phyloP scores from a whole-genome alignment of 2,113 vertebrate species.

The Dipodomys ordii region DNA sequence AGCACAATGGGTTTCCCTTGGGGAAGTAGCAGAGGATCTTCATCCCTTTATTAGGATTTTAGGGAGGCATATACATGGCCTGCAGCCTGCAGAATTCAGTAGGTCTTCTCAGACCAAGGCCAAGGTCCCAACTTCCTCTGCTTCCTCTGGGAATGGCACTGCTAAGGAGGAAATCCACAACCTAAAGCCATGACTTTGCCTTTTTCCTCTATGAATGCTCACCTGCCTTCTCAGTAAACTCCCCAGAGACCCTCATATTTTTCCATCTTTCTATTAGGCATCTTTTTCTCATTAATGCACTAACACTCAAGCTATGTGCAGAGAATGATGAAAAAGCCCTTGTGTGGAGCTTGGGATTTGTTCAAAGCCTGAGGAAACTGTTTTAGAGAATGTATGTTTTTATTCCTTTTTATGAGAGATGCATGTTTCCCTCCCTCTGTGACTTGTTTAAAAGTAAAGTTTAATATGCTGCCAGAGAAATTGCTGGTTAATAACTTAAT shows the following conservation, averaged over 20 bases:
- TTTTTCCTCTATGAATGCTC: not conserved
- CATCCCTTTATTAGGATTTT: not conserved
- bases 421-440: conserved; percentile 76
- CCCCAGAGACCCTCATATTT: conserved; percentile 54
- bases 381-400: conserved; percentile 81
- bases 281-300: conserved; percentile 80
- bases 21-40: not conserved
- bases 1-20: not conserved
- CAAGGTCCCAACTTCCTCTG: not conserved
- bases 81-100: not conserved
- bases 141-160: not conserved
- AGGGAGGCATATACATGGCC: not conserved
- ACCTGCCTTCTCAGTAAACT: conserved; percentile 59
- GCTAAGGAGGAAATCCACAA: not conserved
- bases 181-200: not conserved
- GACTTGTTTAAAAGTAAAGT: conserved; percentile 76
- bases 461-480: conserved; percentile 72
- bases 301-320: conserved; percentile 73
- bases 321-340: conserved; percentile 78
- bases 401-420: conserved; percentile 83
- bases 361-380: conserved; percentile 82
- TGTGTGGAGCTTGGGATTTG: conserved; percentile 78
- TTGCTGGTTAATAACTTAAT: conserved; percentile 77
- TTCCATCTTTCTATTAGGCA: conserved; percentile 74
- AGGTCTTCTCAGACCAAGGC: not conserved